Evolutionary conservation across 2,888 invertebrate species (phyloP).

Genomic region (Drosophila atripex): DNA sequence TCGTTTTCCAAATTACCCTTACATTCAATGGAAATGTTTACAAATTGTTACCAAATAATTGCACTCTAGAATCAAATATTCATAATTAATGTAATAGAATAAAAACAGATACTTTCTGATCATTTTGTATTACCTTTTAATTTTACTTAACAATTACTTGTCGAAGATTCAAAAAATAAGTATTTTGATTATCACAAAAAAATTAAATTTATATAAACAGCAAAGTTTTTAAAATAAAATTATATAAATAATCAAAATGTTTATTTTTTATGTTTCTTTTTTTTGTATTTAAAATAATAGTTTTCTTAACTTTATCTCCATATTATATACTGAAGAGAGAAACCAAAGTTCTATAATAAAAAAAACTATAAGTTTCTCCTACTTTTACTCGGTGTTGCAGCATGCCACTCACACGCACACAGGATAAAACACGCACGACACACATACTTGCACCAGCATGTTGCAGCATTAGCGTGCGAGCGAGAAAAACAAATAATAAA

Average conservation of each 20-base stretch:
- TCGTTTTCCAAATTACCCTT: conserved; percentile 8
- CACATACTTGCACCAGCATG: conserved; percentile 9
- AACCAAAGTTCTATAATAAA: background rate
- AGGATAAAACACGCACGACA: conserved; percentile 20
- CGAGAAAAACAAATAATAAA: conserved; percentile 72
- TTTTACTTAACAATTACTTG: too few relatives aligned
- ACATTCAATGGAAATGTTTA: background rate
- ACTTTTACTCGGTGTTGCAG: conserved; percentile 23
- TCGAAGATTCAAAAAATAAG: too few relatives aligned
- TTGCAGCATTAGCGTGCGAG: conserved; percentile 54
- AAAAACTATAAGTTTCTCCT: background rate
- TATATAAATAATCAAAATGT: background rate
- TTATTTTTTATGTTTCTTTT: background rate
- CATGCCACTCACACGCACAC: conserved; percentile 24
- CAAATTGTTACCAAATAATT: background rate
- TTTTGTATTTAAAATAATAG: background rate
- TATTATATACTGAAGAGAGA: background rate
- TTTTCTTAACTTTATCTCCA: too few relatives aligned
- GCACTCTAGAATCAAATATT: background rate
- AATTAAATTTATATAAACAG: too few relatives aligned
- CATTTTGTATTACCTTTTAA: too few relatives aligned
- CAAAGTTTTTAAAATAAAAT: too few relatives aligned
- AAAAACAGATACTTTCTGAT: too few relatives aligned
- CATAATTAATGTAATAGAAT: background rate
- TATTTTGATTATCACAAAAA: too few relatives aligned